Evolutionary conservation across 2,113 vertebrate species (phyloP).

Genomic region (Lepisosteus oculatus): DNA sequence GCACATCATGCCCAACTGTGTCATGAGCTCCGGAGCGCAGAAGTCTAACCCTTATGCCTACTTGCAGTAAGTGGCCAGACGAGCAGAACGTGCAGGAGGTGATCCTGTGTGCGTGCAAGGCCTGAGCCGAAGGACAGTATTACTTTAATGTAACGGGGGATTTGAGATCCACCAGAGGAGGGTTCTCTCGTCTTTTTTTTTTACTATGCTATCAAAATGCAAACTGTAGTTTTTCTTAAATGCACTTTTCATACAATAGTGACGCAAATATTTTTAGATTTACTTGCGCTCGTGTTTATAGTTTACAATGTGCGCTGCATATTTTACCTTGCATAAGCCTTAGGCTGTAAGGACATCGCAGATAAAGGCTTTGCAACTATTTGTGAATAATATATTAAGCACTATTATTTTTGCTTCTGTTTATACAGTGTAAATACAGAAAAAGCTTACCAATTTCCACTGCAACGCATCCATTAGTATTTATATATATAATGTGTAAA

Average conservation of each 20-base stretch:
- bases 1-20: constrained; percentile 59
- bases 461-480: no score
- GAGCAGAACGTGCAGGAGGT: constrained; percentile 36
- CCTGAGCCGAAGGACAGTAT: constrained; percentile 55
- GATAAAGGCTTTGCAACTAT: neutral
- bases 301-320: constrained; percentile 34
- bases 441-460: no score
- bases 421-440: no score
- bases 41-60: constrained; percentile 63
- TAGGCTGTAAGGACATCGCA: neutral
- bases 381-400: neutral
- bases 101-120: constrained; percentile 25
- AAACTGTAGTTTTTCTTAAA: constrained; percentile 43
- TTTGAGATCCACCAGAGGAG: neutral
- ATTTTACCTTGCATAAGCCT: constrained; percentile 22
- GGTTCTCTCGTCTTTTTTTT: constrained; percentile 13
- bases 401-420: no score
- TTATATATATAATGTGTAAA: no score
- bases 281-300: constrained; percentile 29
- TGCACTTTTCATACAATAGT: constrained; percentile 61
- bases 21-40: constrained; percentile 53
- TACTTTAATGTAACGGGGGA: constrained; percentile 52
- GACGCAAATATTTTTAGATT: constrained; percentile 38
- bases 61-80: constrained; percentile 48
- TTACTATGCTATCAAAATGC: constrained; percentile 32